Base-by-base conservation (phyloP, 2,797 vertebrate species). In the Poecilia wingei region DNA sequence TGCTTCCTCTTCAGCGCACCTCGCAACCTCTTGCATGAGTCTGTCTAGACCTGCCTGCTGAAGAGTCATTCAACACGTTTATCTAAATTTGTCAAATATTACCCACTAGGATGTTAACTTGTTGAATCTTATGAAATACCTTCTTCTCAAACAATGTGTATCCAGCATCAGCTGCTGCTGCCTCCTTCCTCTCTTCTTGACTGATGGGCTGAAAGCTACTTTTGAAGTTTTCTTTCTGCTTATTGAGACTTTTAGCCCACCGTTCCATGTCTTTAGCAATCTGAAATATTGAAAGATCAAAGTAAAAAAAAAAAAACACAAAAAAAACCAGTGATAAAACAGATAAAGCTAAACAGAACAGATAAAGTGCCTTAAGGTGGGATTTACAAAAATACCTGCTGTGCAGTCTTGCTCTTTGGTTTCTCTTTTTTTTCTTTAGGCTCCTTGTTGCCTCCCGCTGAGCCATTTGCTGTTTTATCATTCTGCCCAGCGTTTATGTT, bases 211-310 rank as follows among this genome's bases (percentile, higher is more conserved):
- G 98, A 92, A 99, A 99, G 92, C 98, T 98, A 51, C 97, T 96
- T 84, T 92, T 99, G 93, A 99, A 99, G 88, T 98, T 99, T 86
- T 99, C 98, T 75, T 99, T 99, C 91, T 99, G 98, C 80, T 99
- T 99, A 93, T 99, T 99, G 75, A 99, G 94, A 88, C 98, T 99
- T 95, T 99, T 99, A 57, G 98, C 98, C 98, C 98, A 99, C 28
- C 98, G 97, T 78, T 99, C 98, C 98, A 99, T 99, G 89, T 99
- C 98, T 95, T 99, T 99, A 68, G 98, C 98, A 73, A 99, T 99
- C 98, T 99, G 93, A 79, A 81, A 79, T 1, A 33, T 74, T 75
- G 28, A 2, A 61, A 80, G 3, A 72, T 6, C 3, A 41, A 28
- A 25, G 51, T 53, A 3, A 3, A 51, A 51, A 22, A 49, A 49